A percentile compares a stretch with the other conserved stretches of the same genome.
phyloP scores from a whole-genome alignment of 2,888 invertebrate genomes.

The Orthosia gracilis region DNA sequence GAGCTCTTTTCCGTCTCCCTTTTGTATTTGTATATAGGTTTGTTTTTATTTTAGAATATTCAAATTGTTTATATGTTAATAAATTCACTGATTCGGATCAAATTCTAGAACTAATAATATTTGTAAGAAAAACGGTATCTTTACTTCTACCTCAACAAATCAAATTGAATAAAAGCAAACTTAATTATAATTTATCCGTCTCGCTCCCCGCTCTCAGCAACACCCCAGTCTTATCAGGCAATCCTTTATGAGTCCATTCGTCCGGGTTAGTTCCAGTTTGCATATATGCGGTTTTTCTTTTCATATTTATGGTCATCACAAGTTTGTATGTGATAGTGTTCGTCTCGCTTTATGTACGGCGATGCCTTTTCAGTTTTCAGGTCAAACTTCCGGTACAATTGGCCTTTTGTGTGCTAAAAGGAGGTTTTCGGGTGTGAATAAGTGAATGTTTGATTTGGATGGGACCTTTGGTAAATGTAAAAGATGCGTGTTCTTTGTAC shows the following conservation, averaged over 20 bases:
- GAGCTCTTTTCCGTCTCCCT: too few relatives aligned
- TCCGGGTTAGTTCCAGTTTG: conserved; percentile 60
- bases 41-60: too few relatives aligned
- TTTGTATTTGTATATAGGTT: too few relatives aligned
- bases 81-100: too few relatives aligned
- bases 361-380: conserved; percentile 31
- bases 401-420: conserved; percentile 28
- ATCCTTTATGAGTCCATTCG: conserved; percentile 69
- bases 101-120: too few relatives aligned
- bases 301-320: conserved; percentile 62
- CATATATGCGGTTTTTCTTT: conserved; percentile 61
- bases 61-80: too few relatives aligned
- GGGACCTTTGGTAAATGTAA: not conserved
- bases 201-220: conserved; percentile 36
- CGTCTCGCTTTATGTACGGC: conserved; percentile 30
- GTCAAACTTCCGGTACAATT: conserved; percentile 25
- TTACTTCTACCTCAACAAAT: not conserved
- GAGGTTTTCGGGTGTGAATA: conserved; percentile 10
- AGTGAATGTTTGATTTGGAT: conserved; percentile 30
- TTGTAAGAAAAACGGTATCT: too few relatives aligned
- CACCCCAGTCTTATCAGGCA: conserved; percentile 43
- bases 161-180: not conserved
- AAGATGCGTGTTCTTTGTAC: not conserved
- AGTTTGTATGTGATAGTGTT: conserved; percentile 49
- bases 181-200: not conserved